Base-by-base conservation (phyloP, 2,797 vertebrate species). In the Molossus molossus region DNA sequence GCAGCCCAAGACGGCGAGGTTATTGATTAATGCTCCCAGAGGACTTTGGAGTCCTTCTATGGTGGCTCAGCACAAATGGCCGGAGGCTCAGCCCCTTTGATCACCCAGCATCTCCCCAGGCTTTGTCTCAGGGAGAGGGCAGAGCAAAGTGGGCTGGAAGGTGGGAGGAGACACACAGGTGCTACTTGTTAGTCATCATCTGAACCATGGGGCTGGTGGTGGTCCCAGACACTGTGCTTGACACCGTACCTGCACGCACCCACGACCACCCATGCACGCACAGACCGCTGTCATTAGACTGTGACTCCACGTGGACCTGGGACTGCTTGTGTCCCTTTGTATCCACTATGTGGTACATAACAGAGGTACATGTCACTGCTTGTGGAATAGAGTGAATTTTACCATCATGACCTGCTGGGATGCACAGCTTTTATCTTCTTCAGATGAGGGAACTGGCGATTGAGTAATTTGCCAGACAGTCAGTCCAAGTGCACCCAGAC, bases 261-360 rank as follows among this genome's bases (percentile, higher is more conserved):
- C 80, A 12, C 1, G 1, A 5, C 5, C 25, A 14, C 58, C 0
- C 45, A 5, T 8, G 2, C 7, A 14, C 33, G 6, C 33, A 25
- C 29, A 21, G 11, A 13, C 40, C 33, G 7, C 64, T 79, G 21
- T 57, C 33, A 8, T 65, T 45, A 57, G 23, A 45, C 15, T 2
- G 7, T 15, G 62, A 15, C 53, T 80, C 21, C 2, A 0, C 1
- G 53, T 10, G 2, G 4, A 27, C 3, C 21, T 6, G 9, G 3
- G 2, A 9, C 55, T 53, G 18, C 87, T 37, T 11, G 27, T 9
- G 8, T 29, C 21, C 4, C 64, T 33, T 27, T 40, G 50, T 21
- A 3, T n/a, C 27, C 18, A 27, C 29, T 27, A 3, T 15, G 40
- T 45, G 48, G 27, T 65, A 27, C 69, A 18, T 0, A 17, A 40